phyloP scores from a whole-genome alignment of 2,797 vertebrate species.

The Harpagifer antarcticus region DNA sequence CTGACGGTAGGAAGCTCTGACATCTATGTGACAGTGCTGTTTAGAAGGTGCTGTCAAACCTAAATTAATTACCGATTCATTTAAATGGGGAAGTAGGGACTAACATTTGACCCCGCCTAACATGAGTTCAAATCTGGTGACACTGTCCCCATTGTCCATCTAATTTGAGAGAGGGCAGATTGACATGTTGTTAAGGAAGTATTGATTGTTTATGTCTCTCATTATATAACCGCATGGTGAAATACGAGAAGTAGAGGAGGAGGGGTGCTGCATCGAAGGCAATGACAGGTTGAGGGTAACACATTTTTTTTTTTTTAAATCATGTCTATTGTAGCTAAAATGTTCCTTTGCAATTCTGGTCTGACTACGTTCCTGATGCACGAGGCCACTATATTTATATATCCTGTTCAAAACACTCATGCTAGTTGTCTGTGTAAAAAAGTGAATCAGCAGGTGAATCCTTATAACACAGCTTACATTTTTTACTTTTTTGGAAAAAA shows the following conservation, averaged over 20 bases:
- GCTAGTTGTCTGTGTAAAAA: neutral
- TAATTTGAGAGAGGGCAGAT: slow-evolving; percentile 9
- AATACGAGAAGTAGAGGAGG: slow-evolving; percentile 33
- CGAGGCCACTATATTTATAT: neutral
- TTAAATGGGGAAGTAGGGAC: neutral
- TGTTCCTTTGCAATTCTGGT: neutral
- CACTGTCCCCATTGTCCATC: slow-evolving; percentile 26
- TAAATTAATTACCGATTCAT: neutral
- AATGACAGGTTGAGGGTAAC: neutral
- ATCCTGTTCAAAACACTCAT: neutral
- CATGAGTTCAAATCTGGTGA: slow-evolving; percentile 27
- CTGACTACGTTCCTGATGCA: neutral
- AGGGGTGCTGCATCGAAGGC: slow-evolving; percentile 2
- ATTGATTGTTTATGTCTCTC: slow-evolving; percentile 59
- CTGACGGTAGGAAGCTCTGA: slow-evolving; percentile 2
- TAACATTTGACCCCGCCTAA: neutral
- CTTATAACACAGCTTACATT: too few species aligned
- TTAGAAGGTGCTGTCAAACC: neutral
- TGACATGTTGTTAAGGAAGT: slow-evolving; percentile 29
- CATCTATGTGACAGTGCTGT: neutral
- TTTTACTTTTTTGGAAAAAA: too few species aligned
- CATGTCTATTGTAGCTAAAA: neutral
- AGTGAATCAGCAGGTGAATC: neutral
- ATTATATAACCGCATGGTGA: slow-evolving; percentile 63
- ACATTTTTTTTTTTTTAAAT: neutral